These are phyloP conservation scores for Hycleus phaleratus DNA, from an alignment of 1,140 invertebrate genomes.

Conservation along the genomic window DNA sequence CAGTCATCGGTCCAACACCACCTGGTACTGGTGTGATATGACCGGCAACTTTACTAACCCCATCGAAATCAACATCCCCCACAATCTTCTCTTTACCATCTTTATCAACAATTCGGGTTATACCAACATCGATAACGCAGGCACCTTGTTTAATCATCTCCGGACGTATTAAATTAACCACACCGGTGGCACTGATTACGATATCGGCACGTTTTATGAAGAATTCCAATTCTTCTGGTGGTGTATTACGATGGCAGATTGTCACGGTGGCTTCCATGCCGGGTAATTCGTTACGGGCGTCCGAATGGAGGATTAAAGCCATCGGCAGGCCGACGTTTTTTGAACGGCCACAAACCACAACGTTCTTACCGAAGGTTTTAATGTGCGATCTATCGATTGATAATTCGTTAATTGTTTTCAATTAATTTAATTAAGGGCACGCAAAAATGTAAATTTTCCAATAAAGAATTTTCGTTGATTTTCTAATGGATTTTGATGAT, in stretches of 20 bases:
- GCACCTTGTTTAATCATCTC: conserved; percentile 87
- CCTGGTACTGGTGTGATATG: conserved; percentile 80
- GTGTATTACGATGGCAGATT: conserved; percentile 80
- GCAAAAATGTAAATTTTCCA: no score
- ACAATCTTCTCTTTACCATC: conserved; percentile 66
- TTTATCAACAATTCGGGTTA: conserved; percentile 60
- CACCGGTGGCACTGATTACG: conserved; percentile 70
- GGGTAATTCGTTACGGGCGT: conserved; percentile 42
- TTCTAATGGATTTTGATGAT: no score
- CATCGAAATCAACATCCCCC: conserved; percentile 82
- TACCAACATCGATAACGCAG: conserved; percentile 81
- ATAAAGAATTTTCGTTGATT: no score
- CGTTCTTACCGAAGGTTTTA: conserved; percentile 74
- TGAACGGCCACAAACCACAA: conserved; percentile 80
- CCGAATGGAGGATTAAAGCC: conserved; percentile 69
- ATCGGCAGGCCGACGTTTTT: conserved; percentile 87
- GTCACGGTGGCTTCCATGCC: conserved; percentile 78
- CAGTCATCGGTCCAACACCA: conserved; percentile 84
- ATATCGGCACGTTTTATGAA: conserved; percentile 72
- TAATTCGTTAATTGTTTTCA: conserved; percentile 42
- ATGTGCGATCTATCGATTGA: conserved; percentile 43
- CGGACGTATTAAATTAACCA: conserved; percentile 70
- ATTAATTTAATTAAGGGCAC: conserved; percentile 1
- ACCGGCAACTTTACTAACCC: conserved; percentile 67
- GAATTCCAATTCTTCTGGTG: conserved; percentile 60